These are phyloP conservation scores for Scomber japonicus DNA, from an alignment of 2,113 vertebrate species.

Conservation along the genomic window DNA sequence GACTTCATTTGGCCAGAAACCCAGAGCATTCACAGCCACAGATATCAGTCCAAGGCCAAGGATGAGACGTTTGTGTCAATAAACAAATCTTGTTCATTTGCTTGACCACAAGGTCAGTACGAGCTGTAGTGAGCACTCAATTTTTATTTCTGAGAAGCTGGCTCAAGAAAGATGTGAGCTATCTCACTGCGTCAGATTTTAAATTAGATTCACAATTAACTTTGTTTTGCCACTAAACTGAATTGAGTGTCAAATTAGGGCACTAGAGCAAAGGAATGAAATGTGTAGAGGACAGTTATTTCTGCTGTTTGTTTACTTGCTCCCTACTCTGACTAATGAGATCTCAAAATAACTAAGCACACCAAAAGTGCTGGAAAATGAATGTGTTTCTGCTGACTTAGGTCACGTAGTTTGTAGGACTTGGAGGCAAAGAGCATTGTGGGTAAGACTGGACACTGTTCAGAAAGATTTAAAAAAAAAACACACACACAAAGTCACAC, in stretches of 20 bases:
- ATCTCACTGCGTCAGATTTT: constrained; percentile 5
- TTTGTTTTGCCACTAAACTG: constrained; percentile 45
- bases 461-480: background rate
- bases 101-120: background rate
- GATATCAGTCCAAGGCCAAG: background rate
- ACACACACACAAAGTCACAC: too few relatives aligned
- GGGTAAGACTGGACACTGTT: background rate
- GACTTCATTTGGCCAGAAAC: background rate
- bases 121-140: background rate
- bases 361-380: background rate
- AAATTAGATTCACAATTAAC: constrained; percentile 49
- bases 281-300: background rate
- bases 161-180: background rate
- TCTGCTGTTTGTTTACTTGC: constrained; percentile 29
- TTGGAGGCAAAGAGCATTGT: background rate
- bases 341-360: constrained; percentile 1
- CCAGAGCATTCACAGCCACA: background rate
- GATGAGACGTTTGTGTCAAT: constrained; percentile 18
- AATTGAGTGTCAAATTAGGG: constrained; percentile 33
- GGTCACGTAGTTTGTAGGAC: constrained; percentile 25
- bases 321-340: constrained; percentile 38
- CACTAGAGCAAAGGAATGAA: constrained; percentile 1
- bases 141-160: background rate
- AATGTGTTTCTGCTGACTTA: constrained; percentile 1
- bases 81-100: constrained; percentile 20